Evolutionary conservation across 1,140 invertebrate genomes (phyloP), one percentile per base, ranked within the genome.

Genomic region (Spodoptera litura): DNA sequence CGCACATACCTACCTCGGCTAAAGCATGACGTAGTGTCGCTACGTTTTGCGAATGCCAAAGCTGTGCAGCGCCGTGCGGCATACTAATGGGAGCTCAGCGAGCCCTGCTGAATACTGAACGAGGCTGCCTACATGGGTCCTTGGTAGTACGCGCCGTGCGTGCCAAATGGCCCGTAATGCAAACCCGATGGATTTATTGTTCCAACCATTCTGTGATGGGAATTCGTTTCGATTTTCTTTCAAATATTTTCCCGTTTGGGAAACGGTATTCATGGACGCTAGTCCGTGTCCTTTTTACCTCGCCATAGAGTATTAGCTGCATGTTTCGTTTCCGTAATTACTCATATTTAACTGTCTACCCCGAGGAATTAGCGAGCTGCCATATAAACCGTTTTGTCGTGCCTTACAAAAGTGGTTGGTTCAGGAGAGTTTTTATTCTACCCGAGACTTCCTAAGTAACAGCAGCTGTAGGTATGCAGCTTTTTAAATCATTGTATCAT

Each of bases 1-100:
- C 78, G 71, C 78, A 79, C 80, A 81, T 84, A 83, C 80, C 81
- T 84, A 83, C 80, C 81, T 86, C 68, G 75, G 75, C 82, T 79
- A 68, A 82, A 80, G 78, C 81, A 83, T 87, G 84, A 86, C 86
- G 86, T 87, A 87, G 86, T 81, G 84, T 64, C 15, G 58, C 61
- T 83, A 85, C 86, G 86, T 82, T 78, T 79, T 35, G 81, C 81
- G 86, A 83, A 84, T 87, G 77, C 81, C 78, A 79, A 85, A 61
- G 44, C 44, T 25, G 44, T n/a, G 53, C 55, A 27, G 35, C 72
- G 56, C 62, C 75, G 77, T 51, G 4, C 55, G 52, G 85, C 73
- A 85, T 87, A 87, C 81, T 73, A 64, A 86, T 82, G 73, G 49
- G 73, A 3, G 59, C 52, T 66, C 35, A 49, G 58, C 72, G 72